Evolutionary conservation across 1,140 invertebrate species (phyloP).

Genomic region (Arion vulgaris): DNA sequence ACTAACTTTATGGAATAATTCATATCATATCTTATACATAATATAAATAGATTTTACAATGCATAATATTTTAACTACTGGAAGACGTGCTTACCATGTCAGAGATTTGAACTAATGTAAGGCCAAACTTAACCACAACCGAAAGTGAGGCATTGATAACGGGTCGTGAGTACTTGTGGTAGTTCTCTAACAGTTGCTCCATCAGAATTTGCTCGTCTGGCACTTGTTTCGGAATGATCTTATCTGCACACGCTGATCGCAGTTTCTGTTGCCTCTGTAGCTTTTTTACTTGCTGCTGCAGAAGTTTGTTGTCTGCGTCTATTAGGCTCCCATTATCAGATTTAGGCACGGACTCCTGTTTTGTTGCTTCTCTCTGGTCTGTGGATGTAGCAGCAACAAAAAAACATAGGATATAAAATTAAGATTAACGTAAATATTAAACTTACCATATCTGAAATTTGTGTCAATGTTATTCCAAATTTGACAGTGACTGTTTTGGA

Average conservation of each 20-base stretch:
- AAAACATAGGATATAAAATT: neutral
- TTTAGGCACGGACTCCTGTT: neutral
- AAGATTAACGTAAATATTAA: neutral
- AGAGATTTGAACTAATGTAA: conserved; percentile 71
- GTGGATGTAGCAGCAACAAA: neutral
- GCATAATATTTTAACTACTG: neutral
- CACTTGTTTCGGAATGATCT: neutral
- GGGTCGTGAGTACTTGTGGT: conserved; percentile 90
- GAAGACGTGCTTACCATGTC: conserved; percentile 77
- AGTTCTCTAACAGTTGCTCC: conserved; percentile 75
- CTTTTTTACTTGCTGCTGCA: neutral
- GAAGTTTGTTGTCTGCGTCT: neutral
- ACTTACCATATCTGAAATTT: conserved; percentile 99
- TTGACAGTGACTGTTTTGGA: conserved; percentile 95
- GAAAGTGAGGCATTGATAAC: conserved; percentile 70
- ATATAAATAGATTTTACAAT: too few species aligned
- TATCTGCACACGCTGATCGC: neutral
- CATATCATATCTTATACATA: too few species aligned
- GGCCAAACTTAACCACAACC: conserved; percentile 69
- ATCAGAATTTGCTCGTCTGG: conserved; percentile 67
- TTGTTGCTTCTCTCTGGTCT: neutral
- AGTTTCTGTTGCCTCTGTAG: neutral
- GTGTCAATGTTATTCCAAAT: conserved; percentile 98
- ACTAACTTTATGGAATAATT: too few species aligned
- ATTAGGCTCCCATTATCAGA: neutral